phyloP scores from a whole-genome alignment of 2,113 vertebrate genomes.

The Amazona vittata region DNA sequence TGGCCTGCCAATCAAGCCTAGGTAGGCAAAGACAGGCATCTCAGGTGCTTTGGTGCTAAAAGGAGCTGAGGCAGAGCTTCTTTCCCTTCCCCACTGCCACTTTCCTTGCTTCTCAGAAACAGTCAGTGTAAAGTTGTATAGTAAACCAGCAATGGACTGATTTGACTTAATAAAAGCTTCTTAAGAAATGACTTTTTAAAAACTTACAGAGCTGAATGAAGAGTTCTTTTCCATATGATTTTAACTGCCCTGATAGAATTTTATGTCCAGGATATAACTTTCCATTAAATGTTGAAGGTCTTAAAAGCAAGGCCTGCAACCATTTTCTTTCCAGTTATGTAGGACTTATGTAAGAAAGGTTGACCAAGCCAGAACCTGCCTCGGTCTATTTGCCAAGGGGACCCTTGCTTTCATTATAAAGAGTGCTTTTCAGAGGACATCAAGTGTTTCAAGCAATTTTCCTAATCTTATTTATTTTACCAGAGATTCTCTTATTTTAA shows the following conservation, averaged over 20 bases:
- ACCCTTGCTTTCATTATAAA: slow-evolving; percentile 17
- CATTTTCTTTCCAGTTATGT: slow-evolving; percentile 11
- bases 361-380: slow-evolving; percentile 30
- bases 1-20: background rate
- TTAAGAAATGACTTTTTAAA: slow-evolving; percentile 20
- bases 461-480: slow-evolving; percentile 42
- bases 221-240: slow-evolving; percentile 26
- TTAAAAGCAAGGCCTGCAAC: slow-evolving; percentile 13
- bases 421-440: slow-evolving; percentile 2
- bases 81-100: background rate
- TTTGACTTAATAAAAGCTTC: slow-evolving; percentile 11
- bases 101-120: background rate
- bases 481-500: slow-evolving; percentile 25
- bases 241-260: slow-evolving; percentile 35
- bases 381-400: background rate
- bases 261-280: slow-evolving; percentile 40
- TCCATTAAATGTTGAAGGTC: slow-evolving; percentile 28
- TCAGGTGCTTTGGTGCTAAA: background rate
- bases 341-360: background rate
- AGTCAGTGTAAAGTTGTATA: background rate
- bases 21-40: background rate
- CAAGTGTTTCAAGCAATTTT: slow-evolving; percentile 13
- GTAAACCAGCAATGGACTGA: background rate
- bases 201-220: background rate
- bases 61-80: background rate